These are phyloP conservation scores for Triplophysa bombifrons DNA, from an alignment of 2,797 vertebrate genomes.

Conservation along the genomic window DNA sequence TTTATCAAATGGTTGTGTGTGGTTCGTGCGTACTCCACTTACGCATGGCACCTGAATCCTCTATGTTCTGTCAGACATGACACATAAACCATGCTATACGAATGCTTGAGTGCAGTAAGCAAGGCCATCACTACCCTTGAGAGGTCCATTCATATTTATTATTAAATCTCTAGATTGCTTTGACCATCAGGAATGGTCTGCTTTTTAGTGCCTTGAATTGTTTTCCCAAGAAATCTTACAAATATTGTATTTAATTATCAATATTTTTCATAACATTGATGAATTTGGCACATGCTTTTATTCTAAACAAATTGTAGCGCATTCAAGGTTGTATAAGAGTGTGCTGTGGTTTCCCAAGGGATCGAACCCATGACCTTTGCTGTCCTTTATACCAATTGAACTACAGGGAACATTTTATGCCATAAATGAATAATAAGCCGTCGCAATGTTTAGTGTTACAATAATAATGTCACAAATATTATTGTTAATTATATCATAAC, in stretches of 20 bases:
- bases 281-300: neutral
- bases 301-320: neutral
- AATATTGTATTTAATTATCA: neutral
- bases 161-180: neutral
- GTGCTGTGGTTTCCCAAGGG: neutral
- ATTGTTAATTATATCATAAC: neutral
- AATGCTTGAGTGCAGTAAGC: neutral
- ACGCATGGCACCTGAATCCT: constrained; percentile 1
- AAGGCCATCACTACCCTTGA: constrained; percentile 13
- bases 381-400: neutral
- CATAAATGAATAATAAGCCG: too few relatives aligned
- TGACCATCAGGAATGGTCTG: neutral
- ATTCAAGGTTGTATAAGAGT: neutral
- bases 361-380: neutral
- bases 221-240: neutral
- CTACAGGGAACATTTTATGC: neutral
- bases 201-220: neutral
- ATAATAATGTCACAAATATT: neutral
- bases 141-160: constrained; percentile 9
- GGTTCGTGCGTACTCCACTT: neutral
- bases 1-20: neutral
- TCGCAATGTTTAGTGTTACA: neutral
- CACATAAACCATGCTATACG: constrained; percentile 6
- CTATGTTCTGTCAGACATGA: constrained; percentile 29
- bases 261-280: neutral